Evolutionary conservation across 2,888 invertebrate species (phyloP), one percentile per base, ranked within the genome.

Genomic region (Nemurella pictetii): DNA sequence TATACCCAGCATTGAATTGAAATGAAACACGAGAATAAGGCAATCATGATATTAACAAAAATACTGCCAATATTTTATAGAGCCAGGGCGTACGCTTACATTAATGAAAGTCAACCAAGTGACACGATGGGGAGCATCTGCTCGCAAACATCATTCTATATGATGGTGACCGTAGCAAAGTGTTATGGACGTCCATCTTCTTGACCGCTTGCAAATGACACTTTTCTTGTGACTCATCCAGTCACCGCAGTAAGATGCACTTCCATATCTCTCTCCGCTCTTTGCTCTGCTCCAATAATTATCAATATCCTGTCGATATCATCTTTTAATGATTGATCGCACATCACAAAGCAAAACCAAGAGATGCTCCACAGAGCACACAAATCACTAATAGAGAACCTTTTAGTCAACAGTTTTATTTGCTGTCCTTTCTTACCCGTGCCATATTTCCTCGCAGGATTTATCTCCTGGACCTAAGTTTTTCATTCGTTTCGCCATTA

Each of bases 381-480:
- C 75, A 75, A 75, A 75, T 75, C 75, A 75, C 75, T 28, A 75
- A 75, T 28, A 28, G 28, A 78, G 78, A 75, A 75, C 75, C 75
- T 81, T 72, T 82, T 82, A 72, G 82, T 36, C 82, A 72, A 27
- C 82, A 72, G 72, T 55, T 82, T 82, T 82, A 72, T 72, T 82
- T 82, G 27, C 82, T 82, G 20, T 82, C 29, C 26, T 82, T 72
- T 55, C 72, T 82, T 27, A 9, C 27, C 55, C 27, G 82, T 4
- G 28, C 30, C 5, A 72, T 72, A 72, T 82, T 72, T 82, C 28
- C 55, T 27, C 72, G 9, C 28, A 72, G 28, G 82, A 82, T 82
- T 82, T 82, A 82, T 82, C 82, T 36, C 7, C 26, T 28, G 27
- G 80, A 28, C 78, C 20, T 78, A n/a, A n/a, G 80, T 32, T 80